phyloP scores from a whole-genome alignment of 2,888 invertebrate species.

The Parnassius mnemosyne region DNA sequence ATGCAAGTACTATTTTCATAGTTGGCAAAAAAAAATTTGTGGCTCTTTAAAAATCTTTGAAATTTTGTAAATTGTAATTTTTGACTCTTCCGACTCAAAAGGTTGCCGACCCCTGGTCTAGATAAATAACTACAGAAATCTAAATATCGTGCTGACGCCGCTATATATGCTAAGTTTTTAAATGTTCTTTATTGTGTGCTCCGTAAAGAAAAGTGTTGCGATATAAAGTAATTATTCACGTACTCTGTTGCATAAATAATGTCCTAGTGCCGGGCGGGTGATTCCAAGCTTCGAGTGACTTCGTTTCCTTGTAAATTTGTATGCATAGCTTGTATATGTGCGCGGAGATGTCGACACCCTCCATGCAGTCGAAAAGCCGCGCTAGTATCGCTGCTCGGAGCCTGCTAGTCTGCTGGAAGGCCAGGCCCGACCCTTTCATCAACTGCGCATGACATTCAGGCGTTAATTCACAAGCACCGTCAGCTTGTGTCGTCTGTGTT shows the following conservation, averaged over 20 bases:
- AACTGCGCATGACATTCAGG: slow-evolving; percentile 65
- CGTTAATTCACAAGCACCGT: slow-evolving; percentile 61
- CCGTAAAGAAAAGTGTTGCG: too few relatives aligned
- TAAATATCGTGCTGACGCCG: too few relatives aligned
- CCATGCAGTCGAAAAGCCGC: slow-evolving; percentile 67
- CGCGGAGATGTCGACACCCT: slow-evolving; percentile 60
- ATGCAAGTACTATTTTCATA: too few relatives aligned
- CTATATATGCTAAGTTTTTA: too few relatives aligned
- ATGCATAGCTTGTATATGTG: slow-evolving; percentile 72
- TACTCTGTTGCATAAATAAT: slow-evolving; percentile 73
- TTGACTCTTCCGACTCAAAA: too few relatives aligned
- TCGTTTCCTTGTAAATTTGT: slow-evolving; percentile 70
- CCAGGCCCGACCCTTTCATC: slow-evolving; percentile 64
- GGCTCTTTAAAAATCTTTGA: too few relatives aligned
- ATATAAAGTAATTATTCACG: slow-evolving; percentile 26
- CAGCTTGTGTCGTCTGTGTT: slow-evolving; percentile 58
- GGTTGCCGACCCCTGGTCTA: too few relatives aligned
- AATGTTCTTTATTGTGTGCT: too few relatives aligned
- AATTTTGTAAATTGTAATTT: too few relatives aligned
- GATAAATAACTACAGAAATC: too few relatives aligned
- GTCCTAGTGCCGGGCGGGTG: slow-evolving; percentile 69
- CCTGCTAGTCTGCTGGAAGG: slow-evolving; percentile 69
- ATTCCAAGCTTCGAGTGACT: slow-evolving; percentile 71
- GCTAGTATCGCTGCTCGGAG: slow-evolving; percentile 57
- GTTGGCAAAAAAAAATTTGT: too few relatives aligned